Conservation (phyloP, 1,140 invertebrate species). For the Chymomyza costata region DNA sequence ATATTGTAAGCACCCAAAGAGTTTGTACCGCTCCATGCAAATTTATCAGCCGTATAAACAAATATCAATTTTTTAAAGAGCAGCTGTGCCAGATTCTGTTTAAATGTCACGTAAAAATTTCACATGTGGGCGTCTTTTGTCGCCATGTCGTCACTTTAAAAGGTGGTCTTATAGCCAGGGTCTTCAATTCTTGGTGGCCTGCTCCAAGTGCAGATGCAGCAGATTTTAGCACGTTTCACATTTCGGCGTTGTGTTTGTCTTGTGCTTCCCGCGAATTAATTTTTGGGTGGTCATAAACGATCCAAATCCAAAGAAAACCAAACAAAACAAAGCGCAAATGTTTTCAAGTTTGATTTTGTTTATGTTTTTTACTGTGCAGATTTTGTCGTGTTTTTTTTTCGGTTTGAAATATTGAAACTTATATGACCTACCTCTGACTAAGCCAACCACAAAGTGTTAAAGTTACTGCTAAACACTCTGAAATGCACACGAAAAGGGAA, state of each 20-base stretch:
- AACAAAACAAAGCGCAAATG: constrained; percentile 5
- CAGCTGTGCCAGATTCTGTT: constrained; percentile 30
- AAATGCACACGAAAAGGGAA: no score
- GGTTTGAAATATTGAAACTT: no score
- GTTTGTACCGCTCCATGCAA: constrained; percentile 19
- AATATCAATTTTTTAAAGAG: background rate
- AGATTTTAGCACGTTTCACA: constrained; percentile 60
- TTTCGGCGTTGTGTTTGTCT: constrained; percentile 55
- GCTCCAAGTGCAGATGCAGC: constrained; percentile 43
- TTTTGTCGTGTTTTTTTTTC: no score
- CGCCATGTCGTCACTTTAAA: constrained; percentile 2
- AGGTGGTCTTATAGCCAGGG: constrained; percentile 35
- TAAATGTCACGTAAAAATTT: constrained; percentile 40
- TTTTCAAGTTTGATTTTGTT: background rate
- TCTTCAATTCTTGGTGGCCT: constrained; percentile 14
- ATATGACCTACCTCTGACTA: no score
- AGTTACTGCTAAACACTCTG: no score
- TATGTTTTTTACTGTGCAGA: no score
- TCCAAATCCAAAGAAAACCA: background rate
- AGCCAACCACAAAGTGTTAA: no score
- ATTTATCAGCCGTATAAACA: no score
- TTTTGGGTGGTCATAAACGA: constrained; percentile 51
- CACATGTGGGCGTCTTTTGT: constrained; percentile 38
- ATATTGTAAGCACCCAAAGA: no score
- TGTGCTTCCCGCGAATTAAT: constrained; percentile 58